Conservation (phyloP, 2,888 invertebrate genomes). For the Kryphioiulus occultus region DNA sequence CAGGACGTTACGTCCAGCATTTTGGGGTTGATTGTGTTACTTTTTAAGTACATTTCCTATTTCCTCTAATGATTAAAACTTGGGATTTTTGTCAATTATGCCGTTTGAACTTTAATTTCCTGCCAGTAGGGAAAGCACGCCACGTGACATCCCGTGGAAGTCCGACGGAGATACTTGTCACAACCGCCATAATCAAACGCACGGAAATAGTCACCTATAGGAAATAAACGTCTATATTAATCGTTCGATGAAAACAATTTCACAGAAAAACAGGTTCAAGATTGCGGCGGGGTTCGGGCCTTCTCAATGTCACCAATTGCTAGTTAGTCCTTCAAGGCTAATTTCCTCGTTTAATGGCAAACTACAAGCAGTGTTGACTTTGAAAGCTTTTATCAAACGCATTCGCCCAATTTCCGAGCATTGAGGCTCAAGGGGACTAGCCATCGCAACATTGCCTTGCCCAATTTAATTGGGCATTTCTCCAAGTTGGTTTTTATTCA, state of each 20-base stretch:
- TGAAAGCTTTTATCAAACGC: conserved; percentile 2
- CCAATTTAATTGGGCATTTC: background rate
- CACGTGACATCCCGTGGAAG: background rate
- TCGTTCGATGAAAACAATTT: background rate
- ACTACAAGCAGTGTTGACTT: background rate
- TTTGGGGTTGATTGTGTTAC: background rate
- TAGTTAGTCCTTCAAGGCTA: conserved; percentile 26
- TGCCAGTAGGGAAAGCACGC: background rate
- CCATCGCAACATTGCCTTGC: background rate
- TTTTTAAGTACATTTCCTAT: background rate
- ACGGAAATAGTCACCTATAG: background rate
- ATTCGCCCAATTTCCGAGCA: background rate
- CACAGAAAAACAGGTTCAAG: background rate
- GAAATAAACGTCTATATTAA: background rate
- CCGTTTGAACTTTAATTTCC: conserved; percentile 13
- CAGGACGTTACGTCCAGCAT: background rate
- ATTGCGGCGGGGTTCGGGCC: background rate
- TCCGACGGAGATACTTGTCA: background rate
- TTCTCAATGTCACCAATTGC: background rate
- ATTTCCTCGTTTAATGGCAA: conserved; percentile 20
- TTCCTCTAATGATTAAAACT: background rate
- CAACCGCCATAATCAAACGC: background rate
- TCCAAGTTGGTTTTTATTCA: background rate
- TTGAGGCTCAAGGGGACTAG: background rate
- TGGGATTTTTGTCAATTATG: background rate